These are phyloP conservation scores for Leptestheria dahalacensis DNA, from an alignment of 1,140 invertebrate genomes.

Conservation along the genomic window DNA sequence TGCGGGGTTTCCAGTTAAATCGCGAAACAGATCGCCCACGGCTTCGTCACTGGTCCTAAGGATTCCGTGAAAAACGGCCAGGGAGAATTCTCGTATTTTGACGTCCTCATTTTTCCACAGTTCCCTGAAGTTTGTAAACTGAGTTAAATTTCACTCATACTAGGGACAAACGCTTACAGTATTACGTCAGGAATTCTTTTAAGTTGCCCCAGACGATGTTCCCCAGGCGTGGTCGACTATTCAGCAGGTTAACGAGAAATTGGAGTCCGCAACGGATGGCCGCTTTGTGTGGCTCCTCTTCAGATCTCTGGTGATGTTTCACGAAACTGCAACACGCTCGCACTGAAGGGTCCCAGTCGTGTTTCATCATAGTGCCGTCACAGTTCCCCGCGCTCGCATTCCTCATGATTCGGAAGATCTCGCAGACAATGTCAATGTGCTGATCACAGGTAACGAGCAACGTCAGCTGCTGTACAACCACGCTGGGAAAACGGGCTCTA, in stretches of 20 bases:
- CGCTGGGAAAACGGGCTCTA: not conserved
- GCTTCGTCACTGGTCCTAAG: not conserved
- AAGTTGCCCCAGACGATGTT: slow-evolving; percentile 3
- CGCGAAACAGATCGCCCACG: not conserved
- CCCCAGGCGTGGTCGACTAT: not conserved
- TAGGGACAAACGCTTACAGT: too few species aligned
- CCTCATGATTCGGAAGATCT: not conserved
- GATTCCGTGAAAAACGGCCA: slow-evolving; percentile 1
- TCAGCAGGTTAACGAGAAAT: not conserved
- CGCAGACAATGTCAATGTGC: not conserved
- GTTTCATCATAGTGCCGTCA: not conserved
- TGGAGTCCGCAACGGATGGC: not conserved
- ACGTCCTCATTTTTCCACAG: not conserved
- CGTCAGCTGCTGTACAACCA: not conserved
- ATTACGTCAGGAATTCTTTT: too few species aligned
- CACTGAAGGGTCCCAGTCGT: not conserved
- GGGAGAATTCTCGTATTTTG: not conserved
- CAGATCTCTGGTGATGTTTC: too few species aligned
- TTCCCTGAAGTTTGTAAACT: too few species aligned
- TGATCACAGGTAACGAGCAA: not conserved
- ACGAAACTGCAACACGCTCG: not conserved
- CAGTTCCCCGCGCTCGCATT: not conserved
- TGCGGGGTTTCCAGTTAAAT: too few species aligned
- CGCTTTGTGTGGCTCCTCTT: too few species aligned
- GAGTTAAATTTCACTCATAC: too few species aligned